phyloP scores from a whole-genome alignment of 1,140 invertebrate genomes.

The Heliothis virescens region DNA sequence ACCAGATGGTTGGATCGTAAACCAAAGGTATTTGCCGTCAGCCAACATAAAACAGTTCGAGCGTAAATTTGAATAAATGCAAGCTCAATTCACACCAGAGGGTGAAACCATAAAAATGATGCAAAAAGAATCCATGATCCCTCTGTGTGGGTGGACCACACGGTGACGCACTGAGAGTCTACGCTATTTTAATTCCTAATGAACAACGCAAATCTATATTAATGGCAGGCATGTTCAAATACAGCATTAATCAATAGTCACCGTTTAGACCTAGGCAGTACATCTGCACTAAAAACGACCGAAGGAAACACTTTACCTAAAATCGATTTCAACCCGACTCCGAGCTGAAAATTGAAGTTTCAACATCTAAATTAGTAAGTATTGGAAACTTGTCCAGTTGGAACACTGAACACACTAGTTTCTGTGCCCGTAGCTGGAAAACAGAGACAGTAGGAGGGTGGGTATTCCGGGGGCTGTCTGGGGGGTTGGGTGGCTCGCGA shows the following conservation, averaged over 20 bases:
- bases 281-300: slow-evolving; percentile 7
- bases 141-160: neutral
- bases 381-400: slow-evolving; percentile 48
- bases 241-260: slow-evolving; percentile 13
- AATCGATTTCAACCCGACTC: slow-evolving; percentile 4
- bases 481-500: slow-evolving; percentile 64
- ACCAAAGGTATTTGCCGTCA: slow-evolving; percentile 11
- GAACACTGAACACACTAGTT: slow-evolving; percentile 46
- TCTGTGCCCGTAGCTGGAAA: slow-evolving; percentile 46
- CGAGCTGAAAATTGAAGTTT: neutral
- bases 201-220: neutral
- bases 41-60: slow-evolving; percentile 34
- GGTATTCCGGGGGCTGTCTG: slow-evolving; percentile 51
- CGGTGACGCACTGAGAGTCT: neutral
- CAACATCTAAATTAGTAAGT: slow-evolving; percentile 41
- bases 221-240: neutral
- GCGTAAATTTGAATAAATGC: slow-evolving; percentile 58
- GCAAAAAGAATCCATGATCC: slow-evolving; percentile 49
- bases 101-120: slow-evolving; percentile 59
- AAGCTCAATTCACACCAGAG: slow-evolving; percentile 55
- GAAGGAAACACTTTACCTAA: neutral
- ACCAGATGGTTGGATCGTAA: slow-evolving; percentile 31
- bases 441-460: slow-evolving; percentile 59
- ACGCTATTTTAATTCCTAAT: neutral
- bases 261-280: slow-evolving; percentile 12